Conservation (phyloP, 2,113 vertebrate species). For the Halichoeres trimaculatus region DNA sequence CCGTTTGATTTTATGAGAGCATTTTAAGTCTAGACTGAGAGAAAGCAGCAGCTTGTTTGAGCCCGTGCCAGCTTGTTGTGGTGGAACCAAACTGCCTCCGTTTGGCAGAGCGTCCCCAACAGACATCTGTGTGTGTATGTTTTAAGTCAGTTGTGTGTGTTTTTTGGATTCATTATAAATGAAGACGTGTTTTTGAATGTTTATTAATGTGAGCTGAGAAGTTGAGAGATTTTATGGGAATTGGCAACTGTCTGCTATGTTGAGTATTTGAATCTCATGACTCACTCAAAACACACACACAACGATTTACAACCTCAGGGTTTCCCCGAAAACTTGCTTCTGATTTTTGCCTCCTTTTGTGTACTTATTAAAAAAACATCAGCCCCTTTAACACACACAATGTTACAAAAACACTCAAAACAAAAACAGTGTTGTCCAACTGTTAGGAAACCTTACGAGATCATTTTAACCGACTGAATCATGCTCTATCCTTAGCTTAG, state of each 20-base stretch:
- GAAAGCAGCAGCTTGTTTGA: conserved; percentile 62
- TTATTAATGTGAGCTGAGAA: conserved; percentile 5
- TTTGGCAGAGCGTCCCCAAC: conserved; percentile 42
- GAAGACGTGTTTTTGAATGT: conserved; percentile 5
- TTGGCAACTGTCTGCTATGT: conserved; percentile 27
- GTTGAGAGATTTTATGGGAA: conserved; percentile 1
- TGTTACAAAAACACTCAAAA: neutral
- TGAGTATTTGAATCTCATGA: conserved; percentile 31
- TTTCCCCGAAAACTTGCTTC: conserved; percentile 7
- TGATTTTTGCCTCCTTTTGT: neutral
- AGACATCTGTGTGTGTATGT: conserved; percentile 16
- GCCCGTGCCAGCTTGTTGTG: conserved; percentile 63
- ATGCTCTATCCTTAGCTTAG: neutral
- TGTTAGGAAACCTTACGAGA: neutral
- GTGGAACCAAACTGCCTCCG: conserved; percentile 54
- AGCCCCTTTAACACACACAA: neutral
- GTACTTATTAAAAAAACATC: neutral
- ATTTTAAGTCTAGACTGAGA: conserved; percentile 70
- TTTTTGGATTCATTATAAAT: conserved; percentile 4
- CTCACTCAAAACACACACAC: conserved; percentile 12
- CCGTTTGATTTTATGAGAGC: conserved; percentile 52
- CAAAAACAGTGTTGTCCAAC: neutral
- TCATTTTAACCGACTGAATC: neutral
- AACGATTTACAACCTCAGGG: conserved; percentile 15
- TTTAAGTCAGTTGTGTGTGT: conserved; percentile 27